phyloP scores from a whole-genome alignment of 2,113 vertebrate genomes.

The Rhinoderma darwinii region DNA sequence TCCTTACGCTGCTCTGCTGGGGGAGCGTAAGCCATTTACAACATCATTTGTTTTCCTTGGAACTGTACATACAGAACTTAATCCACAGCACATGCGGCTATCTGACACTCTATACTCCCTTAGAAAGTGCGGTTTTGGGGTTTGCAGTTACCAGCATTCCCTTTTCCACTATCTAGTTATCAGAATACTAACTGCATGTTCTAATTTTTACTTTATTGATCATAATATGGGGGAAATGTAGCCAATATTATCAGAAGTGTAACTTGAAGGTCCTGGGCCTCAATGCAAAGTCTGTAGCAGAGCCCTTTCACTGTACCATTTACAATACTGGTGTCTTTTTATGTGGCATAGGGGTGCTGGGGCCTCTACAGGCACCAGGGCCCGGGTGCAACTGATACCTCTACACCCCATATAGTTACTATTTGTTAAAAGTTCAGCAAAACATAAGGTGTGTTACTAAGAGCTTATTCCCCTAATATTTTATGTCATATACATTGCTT shows the following conservation, averaged over 20 bases:
- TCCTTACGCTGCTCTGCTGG: background rate
- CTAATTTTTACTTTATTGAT: background rate
- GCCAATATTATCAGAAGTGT: background rate
- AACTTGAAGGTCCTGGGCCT: background rate
- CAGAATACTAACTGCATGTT: background rate
- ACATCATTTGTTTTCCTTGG: slow-evolving; percentile 20
- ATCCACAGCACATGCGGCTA: slow-evolving; percentile 17
- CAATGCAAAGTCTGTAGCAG: background rate
- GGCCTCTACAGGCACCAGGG: too few species aligned
- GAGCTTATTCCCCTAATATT: too few species aligned
- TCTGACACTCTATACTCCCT: slow-evolving; percentile 18
- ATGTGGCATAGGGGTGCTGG: background rate
- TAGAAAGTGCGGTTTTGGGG: slow-evolving; percentile 26
- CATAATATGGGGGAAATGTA: background rate
- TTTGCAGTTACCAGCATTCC: background rate
- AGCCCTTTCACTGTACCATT: background rate
- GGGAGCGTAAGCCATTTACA: slow-evolving; percentile 16
- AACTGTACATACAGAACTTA: background rate
- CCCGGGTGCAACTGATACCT: too few species aligned
- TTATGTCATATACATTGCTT: too few species aligned
- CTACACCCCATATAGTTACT: too few species aligned
- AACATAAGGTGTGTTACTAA: too few species aligned
- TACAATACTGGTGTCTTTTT: background rate
- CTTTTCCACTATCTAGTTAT: background rate
- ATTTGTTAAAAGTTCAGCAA: too few species aligned